Conservation (phyloP, 2,797 vertebrate species). For the Eulemur albifrons region DNA sequence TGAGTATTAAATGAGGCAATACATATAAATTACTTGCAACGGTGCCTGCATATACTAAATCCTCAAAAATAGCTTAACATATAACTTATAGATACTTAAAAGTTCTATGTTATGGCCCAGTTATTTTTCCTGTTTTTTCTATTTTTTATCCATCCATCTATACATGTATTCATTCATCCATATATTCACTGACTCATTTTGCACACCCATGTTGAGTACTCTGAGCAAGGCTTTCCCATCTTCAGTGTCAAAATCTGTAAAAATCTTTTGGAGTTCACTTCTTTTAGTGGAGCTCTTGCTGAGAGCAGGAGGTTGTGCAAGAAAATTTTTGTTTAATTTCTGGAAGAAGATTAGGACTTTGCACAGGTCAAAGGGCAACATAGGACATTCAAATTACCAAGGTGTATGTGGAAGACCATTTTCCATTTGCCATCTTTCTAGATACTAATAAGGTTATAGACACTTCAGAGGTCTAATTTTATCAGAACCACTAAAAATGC, state of each 20-base stretch:
- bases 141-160: not conserved
- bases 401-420: not conserved
- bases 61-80: not conserved
- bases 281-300: not conserved
- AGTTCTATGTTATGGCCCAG: not conserved
- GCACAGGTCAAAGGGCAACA: not conserved
- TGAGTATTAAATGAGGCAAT: constrained; percentile 24
- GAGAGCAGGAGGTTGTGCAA: not conserved
- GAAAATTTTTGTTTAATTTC: not conserved
- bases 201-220: not conserved
- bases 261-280: not conserved
- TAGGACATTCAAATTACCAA: not conserved
- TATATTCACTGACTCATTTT: not conserved
- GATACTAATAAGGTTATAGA: not conserved
- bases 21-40: not conserved
- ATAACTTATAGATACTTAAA: not conserved
- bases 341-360: not conserved
- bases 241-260: constrained; percentile 13
- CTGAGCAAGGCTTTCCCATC: not conserved
- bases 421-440: not conserved
- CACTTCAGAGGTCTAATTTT: not conserved
- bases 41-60: not conserved
- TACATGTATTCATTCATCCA: not conserved
- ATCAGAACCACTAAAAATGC: not conserved
- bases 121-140: not conserved